Base-by-base conservation (phyloP, 2,888 invertebrate genomes). In the Scrobipalpa costella region DNA sequence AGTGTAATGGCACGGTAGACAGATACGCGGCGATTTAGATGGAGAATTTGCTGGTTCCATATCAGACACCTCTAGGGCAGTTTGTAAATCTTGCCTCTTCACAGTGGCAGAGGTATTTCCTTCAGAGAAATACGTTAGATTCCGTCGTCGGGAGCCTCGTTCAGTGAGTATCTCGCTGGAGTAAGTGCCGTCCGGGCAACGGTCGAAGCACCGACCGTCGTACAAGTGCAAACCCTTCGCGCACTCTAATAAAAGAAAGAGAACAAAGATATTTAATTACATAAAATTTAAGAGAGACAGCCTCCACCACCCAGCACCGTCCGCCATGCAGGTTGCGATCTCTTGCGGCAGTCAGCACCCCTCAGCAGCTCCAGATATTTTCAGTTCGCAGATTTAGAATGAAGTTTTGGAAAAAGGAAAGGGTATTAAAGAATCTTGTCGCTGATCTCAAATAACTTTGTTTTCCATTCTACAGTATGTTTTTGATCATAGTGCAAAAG, bases 1-100 rank as follows among this genome's bases (percentile, higher is more conserved):
- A n/a, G 94, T 93, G 80, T 96, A 96, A 84, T 96, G 96, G 78
- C 96, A 96, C 36, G 90, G 85, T 1, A 93, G 83, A 76, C 96
- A 96, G 61, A 90, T 85, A 36, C 83, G 81, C 7, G 88, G 89
- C 40, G 78, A 71, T 72, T 79, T 80, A 34, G 76, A 74, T 60
- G 70, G 69, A 47, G 49, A 33, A 60, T 68, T 71, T n/a, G 67
- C 61, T 19, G 80, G 71, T 70, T 85, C 84, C 83, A 91, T 84
- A 69, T 90, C 90, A 49, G 81, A 66, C 47, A 88, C 88, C 73
- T 91, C 90, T 11, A 74, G 69, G 34, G 87, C 80, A 3, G 74
- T 73, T 17, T 74, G 73, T 57, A 74, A 74, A 49, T 65, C 80
- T 67, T 86, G 85, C 64, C 89, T 75, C 77, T 88, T 89, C 69